Evolutionary conservation across 2,888 invertebrate species (phyloP).

Genomic region (Balanococcus diminutus): DNA sequence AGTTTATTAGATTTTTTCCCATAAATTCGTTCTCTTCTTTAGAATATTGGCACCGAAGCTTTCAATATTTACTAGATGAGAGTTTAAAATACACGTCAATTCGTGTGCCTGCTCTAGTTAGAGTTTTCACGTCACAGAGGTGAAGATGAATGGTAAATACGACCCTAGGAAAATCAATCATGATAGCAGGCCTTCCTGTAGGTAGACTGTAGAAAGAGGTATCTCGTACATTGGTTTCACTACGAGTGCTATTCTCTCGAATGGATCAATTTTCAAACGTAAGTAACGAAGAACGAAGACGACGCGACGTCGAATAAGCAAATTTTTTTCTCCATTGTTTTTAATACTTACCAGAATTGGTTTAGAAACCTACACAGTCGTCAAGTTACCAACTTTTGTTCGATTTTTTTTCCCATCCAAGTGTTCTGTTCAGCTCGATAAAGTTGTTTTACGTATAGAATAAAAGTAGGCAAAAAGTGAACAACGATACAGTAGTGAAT

Average conservation of each 20-base stretch:
- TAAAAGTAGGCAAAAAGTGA: background rate
- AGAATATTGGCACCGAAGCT: background rate
- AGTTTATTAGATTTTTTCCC: slow-evolving; percentile 16
- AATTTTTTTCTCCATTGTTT: background rate
- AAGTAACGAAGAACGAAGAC: background rate
- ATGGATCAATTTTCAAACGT: background rate
- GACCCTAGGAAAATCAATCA: background rate
- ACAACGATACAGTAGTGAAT: slow-evolving; percentile 5
- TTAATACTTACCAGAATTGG: background rate
- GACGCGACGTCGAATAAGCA: background rate
- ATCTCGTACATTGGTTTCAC: background rate
- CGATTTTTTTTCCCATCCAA: background rate
- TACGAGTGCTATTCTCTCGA: background rate
- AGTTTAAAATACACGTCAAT: background rate
- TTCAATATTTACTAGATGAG: background rate
- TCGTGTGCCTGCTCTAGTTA: too few relatives aligned
- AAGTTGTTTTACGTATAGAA: background rate
- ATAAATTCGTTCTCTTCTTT: background rate
- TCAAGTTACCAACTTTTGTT: background rate
- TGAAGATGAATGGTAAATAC: too few relatives aligned
- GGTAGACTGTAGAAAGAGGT: background rate
- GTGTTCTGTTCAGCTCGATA: background rate
- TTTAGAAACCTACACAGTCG: background rate
- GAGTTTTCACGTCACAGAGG: too few relatives aligned
- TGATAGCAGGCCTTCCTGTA: background rate